Evolutionary conservation across 2,888 invertebrate genomes (phyloP).

Genomic region (Spilosoma lubricipeda): DNA sequence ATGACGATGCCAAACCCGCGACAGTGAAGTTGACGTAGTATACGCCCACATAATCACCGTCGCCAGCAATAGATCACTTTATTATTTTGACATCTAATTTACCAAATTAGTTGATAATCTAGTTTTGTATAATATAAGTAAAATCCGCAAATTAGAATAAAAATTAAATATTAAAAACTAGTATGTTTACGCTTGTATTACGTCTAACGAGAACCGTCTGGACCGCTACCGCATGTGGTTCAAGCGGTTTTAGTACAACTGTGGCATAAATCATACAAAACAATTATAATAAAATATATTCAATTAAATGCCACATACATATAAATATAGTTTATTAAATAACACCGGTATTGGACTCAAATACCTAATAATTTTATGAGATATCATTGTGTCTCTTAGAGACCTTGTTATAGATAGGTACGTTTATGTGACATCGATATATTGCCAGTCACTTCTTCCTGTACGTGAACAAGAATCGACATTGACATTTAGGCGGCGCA

Average conservation of each 20-base stretch:
- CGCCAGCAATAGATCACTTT: neutral
- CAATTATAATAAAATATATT: neutral
- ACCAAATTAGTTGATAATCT: neutral
- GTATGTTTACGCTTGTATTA: neutral
- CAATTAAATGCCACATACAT: neutral
- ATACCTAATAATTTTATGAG: conserved; percentile 25
- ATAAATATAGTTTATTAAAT: neutral
- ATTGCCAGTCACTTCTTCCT: conserved; percentile 74
- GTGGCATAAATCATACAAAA: neutral
- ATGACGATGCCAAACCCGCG: neutral
- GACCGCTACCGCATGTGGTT: neutral
- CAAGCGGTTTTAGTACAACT: neutral
- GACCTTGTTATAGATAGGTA: conserved; percentile 73
- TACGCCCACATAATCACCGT: neutral
- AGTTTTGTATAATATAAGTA: neutral
- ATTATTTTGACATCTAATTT: neutral
- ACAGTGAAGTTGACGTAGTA: neutral
- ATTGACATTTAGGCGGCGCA: conserved; percentile 77
- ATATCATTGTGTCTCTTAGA: conserved; percentile 23
- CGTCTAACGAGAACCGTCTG: neutral
- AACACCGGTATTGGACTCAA: conserved; percentile 1
- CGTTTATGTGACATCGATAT: conserved; percentile 50
- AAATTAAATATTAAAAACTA: neutral
- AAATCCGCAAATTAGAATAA: neutral
- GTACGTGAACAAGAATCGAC: conserved; percentile 66